Evolutionary conservation across 2,797 vertebrate genomes (phyloP), one percentile per base, ranked within the genome.

Genomic region (Acanthurus tractus): DNA sequence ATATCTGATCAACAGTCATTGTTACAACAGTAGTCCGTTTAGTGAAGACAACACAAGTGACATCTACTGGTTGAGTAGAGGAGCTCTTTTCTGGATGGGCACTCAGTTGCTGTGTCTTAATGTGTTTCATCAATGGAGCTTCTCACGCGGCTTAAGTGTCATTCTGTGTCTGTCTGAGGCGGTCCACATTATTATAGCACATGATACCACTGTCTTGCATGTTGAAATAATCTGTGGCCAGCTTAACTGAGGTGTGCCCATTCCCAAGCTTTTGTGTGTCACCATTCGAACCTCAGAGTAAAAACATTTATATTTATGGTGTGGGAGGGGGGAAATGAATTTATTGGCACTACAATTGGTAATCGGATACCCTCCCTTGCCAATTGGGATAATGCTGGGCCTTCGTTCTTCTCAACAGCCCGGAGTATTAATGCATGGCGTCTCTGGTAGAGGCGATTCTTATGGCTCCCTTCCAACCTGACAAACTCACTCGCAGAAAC

Each of bases 31-130:
- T 57, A 57, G 70, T 76, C 20, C 62, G 44, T 6, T 9, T 11
- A 38, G 40, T 73, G 65, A 76, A 78, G 89, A 82, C 90, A 88
- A 92, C 90, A 81, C 79, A 95, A 91, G 93, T 95, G 94, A 95
- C 94, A 94, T 92, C 94, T 95, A 86, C 94, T 94, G 94, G 93
- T 80, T 74, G 84, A 70, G 70, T n/a, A 0, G 63, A 87, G 80
- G 62, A 82, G 72, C 63, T 70, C 70, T 74, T 76, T 66, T 49
- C 48, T 50, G 55, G 44, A 22, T 62, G 29, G 4, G 54, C 76
- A 13, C 46, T 61, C 44, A 13, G 29, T 36, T 45, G 23, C 53
- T 71, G 22, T 15, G 46, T 55, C 65, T 71, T 59, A 23, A 78
- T 74, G 74, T 87, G 88, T 87, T 81, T 84, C 87, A 83, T 89